These are phyloP conservation scores for Ginglymostoma cirratum DNA, from an alignment of 2,113 vertebrate genomes.

Conservation along the genomic window DNA sequence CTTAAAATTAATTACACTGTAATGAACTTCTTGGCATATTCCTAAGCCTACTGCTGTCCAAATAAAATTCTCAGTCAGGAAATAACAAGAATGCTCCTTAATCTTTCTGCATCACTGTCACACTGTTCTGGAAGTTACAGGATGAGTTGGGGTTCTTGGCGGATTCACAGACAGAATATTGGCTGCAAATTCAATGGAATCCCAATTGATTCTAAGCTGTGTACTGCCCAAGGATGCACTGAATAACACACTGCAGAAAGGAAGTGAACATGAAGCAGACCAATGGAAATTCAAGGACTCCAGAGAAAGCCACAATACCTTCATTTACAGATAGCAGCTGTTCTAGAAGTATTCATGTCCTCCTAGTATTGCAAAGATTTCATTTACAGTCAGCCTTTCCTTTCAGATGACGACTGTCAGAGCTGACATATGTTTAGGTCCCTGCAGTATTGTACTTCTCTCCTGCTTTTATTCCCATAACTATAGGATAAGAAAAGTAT, in stretches of 20 bases:
- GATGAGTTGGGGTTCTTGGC: not conserved
- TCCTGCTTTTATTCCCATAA: not conserved
- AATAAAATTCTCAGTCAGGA: not conserved
- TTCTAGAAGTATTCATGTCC: not conserved
- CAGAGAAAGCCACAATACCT: not conserved
- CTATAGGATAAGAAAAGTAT: not conserved
- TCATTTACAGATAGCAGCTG: not conserved
- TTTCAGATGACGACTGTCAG: not conserved
- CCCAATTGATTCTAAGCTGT: not conserved
- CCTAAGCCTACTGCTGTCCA: not conserved
- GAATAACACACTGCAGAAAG: not conserved
- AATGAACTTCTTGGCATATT: not conserved
- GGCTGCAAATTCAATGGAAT: not conserved
- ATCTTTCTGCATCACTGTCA: not conserved
- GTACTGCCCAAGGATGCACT: not conserved
- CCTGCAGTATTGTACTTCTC: not conserved
- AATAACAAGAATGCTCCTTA: not conserved
- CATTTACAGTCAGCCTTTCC: not conserved
- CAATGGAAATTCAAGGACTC: not conserved
- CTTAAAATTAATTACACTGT: not conserved
- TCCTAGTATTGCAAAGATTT: not conserved
- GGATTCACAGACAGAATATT: not conserved
- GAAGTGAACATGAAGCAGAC: not conserved
- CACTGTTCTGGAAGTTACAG: not conserved
- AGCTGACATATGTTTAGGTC: not conserved